Percentiles rank a stretch among this genome's conserved stretches.
Conservation (phyloP, 2,113 vertebrate genomes). For the Brachyhypopomus occidentalis region DNA sequence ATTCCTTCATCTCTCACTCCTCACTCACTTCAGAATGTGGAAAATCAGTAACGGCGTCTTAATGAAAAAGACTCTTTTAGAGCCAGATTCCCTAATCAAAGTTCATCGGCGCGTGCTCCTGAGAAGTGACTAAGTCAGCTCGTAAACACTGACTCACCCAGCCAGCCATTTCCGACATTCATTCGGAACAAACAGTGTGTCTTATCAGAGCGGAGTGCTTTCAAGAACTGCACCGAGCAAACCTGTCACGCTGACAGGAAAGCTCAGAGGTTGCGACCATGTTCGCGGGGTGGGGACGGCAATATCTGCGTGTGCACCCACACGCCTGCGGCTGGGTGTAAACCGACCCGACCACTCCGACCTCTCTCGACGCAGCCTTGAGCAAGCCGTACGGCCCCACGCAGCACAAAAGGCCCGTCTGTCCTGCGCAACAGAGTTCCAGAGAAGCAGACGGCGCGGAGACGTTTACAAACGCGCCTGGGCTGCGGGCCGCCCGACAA, state of each 20-base stretch:
- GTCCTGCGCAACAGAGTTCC: background rate
- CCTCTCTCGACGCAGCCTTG: background rate
- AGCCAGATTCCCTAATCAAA: conserved; percentile 44
- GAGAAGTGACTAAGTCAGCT: conserved; percentile 61
- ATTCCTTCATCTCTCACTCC: background rate
- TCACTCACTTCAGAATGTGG: conserved; percentile 9
- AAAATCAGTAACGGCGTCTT: conserved; percentile 10
- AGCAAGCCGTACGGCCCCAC: background rate
- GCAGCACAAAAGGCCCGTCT: background rate
- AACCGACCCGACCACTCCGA: background rate
- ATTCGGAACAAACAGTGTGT: conserved; percentile 50
- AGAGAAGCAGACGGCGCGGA: background rate
- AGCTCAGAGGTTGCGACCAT: conserved; percentile 19
- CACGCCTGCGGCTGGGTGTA: too few species aligned
- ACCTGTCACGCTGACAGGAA: conserved; percentile 25
- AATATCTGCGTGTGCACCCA: background rate
- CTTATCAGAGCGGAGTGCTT: conserved; percentile 58
- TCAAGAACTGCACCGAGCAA: conserved; percentile 48
- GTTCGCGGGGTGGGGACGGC: conserved; percentile 16
- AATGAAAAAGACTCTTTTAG: conserved; percentile 24
- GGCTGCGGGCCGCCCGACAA: background rate
- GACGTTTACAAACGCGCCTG: conserved; percentile 9
- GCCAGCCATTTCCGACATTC: conserved; percentile 62
- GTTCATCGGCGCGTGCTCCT: conserved; percentile 32
- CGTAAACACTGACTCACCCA: conserved; percentile 69